Percentiles rank a stretch among this genome's conserved stretches.
phyloP scores from a whole-genome alignment of 2,113 vertebrate species.

The Chamaea fasciata region DNA sequence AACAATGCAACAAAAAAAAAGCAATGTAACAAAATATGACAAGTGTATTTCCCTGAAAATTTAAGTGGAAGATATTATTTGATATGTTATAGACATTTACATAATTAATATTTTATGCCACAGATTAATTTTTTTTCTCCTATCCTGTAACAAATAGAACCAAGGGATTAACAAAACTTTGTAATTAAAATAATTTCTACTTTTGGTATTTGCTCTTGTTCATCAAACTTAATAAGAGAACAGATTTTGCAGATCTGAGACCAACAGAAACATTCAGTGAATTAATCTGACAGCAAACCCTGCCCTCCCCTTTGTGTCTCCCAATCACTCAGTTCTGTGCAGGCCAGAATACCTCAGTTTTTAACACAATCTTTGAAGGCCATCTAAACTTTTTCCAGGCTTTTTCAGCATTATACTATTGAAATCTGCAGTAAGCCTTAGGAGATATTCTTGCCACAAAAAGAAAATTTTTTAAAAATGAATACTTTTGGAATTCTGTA shows the following conservation, averaged over 20 bases:
- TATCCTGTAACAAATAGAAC: slow-evolving; percentile 22
- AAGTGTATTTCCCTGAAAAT: slow-evolving; percentile 57
- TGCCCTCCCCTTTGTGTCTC: slow-evolving; percentile 16
- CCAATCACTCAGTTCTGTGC: not conserved
- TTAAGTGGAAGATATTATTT: slow-evolving; percentile 53
- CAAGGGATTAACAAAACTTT: slow-evolving; percentile 16
- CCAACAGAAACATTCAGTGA: not conserved
- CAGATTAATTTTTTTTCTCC: slow-evolving; percentile 28
- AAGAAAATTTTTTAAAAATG: not conserved
- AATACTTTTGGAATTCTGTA: not conserved
- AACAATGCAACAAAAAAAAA: slow-evolving; percentile 66
- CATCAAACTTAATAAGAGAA: not conserved
- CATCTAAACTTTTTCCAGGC: not conserved
- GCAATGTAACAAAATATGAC: slow-evolving; percentile 55
- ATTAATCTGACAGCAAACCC: not conserved
- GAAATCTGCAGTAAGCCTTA: not conserved
- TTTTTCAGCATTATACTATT: not conserved
- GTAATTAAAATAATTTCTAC: slow-evolving; percentile 15
- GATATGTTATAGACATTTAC: slow-evolving; percentile 43
- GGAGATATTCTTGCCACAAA: not conserved
- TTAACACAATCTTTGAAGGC: not conserved
- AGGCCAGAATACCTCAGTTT: not conserved
- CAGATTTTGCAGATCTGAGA: slow-evolving; percentile 17
- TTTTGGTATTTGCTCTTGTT: not conserved
- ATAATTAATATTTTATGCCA: slow-evolving; percentile 53